A percentile compares a stretch with the other conserved stretches of the same genome.
Conservation (phyloP, 2,113 vertebrate genomes). For the Sander vitreus region DNA sequence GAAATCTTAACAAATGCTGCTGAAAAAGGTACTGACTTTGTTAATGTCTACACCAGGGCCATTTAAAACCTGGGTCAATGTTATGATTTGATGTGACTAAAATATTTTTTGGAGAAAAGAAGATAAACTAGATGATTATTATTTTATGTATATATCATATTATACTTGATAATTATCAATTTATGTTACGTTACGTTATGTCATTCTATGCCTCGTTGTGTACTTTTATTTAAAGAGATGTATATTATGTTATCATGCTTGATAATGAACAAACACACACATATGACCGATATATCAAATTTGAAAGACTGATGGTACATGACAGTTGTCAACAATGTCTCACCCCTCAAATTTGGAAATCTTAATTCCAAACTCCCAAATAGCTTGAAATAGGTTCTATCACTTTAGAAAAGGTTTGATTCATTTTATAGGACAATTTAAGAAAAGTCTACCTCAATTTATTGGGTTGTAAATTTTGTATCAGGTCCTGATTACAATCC, state of each 20-base stretch:
- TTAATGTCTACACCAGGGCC: neutral
- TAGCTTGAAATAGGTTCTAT: neutral
- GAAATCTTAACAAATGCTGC: neutral
- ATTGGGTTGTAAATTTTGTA: neutral
- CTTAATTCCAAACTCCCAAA: neutral
- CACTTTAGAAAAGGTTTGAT: neutral
- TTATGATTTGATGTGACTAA: neutral
- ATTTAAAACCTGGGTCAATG: neutral
- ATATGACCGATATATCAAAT: neutral
- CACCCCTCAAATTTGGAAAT: neutral
- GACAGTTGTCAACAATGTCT: neutral
- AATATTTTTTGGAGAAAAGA: neutral
- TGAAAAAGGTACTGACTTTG: neutral
- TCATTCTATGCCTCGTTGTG: too few relatives aligned
- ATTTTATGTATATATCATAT: neutral
- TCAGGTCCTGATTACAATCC: neutral
- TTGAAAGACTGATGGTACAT: neutral
- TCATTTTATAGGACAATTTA: neutral
- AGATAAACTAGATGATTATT: neutral
- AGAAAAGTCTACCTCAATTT: neutral
- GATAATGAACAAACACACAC: neutral
- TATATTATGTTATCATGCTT: neutral
- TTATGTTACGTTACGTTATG: neutral
- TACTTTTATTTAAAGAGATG: neutral
- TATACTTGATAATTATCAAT: neutral